Conservation (phyloP, 2,797 vertebrate genomes). For the Loriculus beryllinus region DNA sequence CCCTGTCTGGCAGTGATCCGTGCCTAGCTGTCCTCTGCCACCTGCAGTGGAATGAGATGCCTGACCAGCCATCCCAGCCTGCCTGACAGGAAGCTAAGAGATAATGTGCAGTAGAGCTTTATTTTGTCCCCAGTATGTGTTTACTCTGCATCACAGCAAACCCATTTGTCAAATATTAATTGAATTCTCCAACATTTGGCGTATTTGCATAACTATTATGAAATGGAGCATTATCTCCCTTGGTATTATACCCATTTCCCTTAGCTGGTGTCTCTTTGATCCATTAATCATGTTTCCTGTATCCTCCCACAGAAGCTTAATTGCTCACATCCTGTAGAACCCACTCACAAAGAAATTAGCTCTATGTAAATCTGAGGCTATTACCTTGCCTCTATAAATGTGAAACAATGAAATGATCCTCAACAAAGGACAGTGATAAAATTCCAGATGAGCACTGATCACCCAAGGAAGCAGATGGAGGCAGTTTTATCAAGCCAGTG, state of each 20-base stretch:
- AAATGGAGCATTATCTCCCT: conserved; percentile 48
- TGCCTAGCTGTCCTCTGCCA: conserved; percentile 3
- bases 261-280: conserved; percentile 56
- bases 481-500: neutral
- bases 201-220: conserved; percentile 67
- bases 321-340: conserved; percentile 45
- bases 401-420: conserved; percentile 48
- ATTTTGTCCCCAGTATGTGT: conserved; percentile 35
- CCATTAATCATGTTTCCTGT: conserved; percentile 61
- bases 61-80: conserved; percentile 1
- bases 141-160: conserved; percentile 46
- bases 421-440: conserved; percentile 59
- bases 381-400: conserved; percentile 38
- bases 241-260: conserved; percentile 42
- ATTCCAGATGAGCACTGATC: conserved; percentile 34
- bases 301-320: conserved; percentile 57
- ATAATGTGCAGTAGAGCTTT: conserved; percentile 12
- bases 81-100: neutral
- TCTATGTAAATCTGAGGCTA: conserved; percentile 57
- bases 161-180: conserved; percentile 65
- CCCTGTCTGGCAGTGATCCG: neutral
- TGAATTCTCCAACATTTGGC: conserved; percentile 65
- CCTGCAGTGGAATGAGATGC: conserved; percentile 19
- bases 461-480: conserved; percentile 16
- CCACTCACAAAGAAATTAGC: conserved; percentile 50